phyloP scores from a whole-genome alignment of 2,113 vertebrate species.

The Caranx ignobilis region DNA sequence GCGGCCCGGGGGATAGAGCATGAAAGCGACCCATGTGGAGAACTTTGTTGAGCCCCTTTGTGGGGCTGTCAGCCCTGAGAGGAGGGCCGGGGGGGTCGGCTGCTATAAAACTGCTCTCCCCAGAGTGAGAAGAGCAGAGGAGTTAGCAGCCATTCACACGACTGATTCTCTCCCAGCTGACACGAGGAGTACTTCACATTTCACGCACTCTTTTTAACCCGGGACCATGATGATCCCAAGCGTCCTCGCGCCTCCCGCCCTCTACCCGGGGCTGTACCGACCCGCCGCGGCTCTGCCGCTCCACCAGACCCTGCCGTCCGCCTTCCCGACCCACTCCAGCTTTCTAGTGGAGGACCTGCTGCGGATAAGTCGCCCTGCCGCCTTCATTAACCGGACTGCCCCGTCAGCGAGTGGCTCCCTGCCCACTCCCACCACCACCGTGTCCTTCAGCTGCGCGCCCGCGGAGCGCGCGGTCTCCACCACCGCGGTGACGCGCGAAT shows the following conservation, averaged over 20 bases:
- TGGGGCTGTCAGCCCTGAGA: slow-evolving; percentile 93
- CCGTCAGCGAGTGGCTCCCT: slow-evolving; percentile 81
- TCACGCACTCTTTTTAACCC: slow-evolving; percentile 26
- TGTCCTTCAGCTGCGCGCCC: slow-evolving; percentile 74
- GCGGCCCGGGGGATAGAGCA: slow-evolving; percentile 78
- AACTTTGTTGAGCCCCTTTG: slow-evolving; percentile 96
- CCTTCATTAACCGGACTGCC: slow-evolving; percentile 85
- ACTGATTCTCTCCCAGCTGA: slow-evolving; percentile 58
- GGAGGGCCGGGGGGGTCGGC: slow-evolving; percentile 78
- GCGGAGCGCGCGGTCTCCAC: slow-evolving; percentile 76
- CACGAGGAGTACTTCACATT: slow-evolving; percentile 69
- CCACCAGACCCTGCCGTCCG: slow-evolving; percentile 88
- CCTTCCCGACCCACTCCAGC: slow-evolving; percentile 89
- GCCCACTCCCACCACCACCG: slow-evolving; percentile 78
- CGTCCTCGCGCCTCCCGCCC: slow-evolving; percentile 90
- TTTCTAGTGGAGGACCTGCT: slow-evolving; percentile 97
- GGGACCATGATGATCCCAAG: slow-evolving; percentile 96
- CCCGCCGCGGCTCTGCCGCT: slow-evolving; percentile 90
- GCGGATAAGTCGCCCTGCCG: slow-evolving; percentile 90
- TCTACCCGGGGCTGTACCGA: slow-evolving; percentile 92
- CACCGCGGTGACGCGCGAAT: slow-evolving; percentile 77
- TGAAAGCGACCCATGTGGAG: slow-evolving; percentile 94
- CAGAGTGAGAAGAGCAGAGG: slow-evolving; percentile 72
- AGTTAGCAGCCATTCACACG: slow-evolving; percentile 69
- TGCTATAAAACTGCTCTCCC: slow-evolving; percentile 90